These are phyloP conservation scores for Camelus dromedarius DNA, from an alignment of 2,113 vertebrate genomes.

Conservation along the genomic window DNA sequence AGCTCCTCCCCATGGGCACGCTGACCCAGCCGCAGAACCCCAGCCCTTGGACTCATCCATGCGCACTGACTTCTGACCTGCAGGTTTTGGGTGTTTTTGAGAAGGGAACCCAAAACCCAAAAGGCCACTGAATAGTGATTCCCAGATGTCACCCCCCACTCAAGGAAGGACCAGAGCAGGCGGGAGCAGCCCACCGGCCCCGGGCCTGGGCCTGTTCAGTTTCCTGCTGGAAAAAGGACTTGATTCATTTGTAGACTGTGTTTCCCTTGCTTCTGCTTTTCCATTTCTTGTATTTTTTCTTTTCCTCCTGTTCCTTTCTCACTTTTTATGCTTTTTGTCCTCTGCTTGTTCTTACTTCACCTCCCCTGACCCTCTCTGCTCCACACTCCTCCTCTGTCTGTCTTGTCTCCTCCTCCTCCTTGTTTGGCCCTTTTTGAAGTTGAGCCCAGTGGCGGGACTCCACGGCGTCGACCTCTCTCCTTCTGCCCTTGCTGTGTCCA, in stretches of 20 bases:
- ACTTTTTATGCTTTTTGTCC: conserved; percentile 88
- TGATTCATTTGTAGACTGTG: conserved; percentile 86
- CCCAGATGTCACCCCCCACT: neutral
- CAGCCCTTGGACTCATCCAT: neutral
- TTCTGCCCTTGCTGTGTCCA: conserved; percentile 99
- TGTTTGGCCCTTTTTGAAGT: conserved; percentile 93
- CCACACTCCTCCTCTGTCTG: conserved; percentile 79
- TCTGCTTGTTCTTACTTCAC: conserved; percentile 89
- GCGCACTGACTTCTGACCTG: neutral
- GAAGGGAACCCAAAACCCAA: neutral
- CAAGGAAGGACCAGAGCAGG: neutral
- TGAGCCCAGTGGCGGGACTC: conserved; percentile 97
- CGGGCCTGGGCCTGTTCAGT: conserved; percentile 72
- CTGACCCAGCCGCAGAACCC: neutral
- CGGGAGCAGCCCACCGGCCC: neutral
- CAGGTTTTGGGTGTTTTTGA: neutral
- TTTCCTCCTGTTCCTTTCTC: conserved; percentile 87
- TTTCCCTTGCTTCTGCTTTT: conserved; percentile 88
- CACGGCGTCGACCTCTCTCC: conserved; percentile 98
- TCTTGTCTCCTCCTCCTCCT: conserved; percentile 79
- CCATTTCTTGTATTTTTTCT: conserved; percentile 87
- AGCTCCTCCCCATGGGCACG: neutral
- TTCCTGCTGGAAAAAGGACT: conserved; percentile 84
- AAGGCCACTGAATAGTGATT: neutral
- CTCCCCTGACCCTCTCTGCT: conserved; percentile 85